These are phyloP conservation scores for Myathropa florea DNA, from an alignment of 2,888 invertebrate species.

Conservation along the genomic window DNA sequence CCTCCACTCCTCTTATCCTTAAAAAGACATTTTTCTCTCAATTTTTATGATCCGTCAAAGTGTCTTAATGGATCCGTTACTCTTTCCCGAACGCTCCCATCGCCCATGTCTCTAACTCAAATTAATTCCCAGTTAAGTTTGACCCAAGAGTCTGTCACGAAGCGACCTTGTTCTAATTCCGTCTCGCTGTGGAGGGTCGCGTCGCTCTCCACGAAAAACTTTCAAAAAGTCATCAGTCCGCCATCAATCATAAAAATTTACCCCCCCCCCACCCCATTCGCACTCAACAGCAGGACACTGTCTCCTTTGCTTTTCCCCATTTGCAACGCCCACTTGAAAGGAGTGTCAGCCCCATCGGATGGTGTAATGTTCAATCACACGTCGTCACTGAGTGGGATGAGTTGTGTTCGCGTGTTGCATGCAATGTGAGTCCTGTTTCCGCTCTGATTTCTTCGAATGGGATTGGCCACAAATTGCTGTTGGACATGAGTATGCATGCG, in stretches of 20 bases:
- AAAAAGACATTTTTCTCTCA: not conserved
- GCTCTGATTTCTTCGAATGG: not conserved
- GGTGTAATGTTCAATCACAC: not conserved
- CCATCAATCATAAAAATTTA: constrained; percentile 33
- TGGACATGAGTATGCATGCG: too few species aligned
- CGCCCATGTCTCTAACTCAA: not conserved
- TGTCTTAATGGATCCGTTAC: not conserved
- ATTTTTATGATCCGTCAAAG: not conserved
- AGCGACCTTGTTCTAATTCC: not conserved
- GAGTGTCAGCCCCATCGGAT: not conserved
- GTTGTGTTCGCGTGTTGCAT: not conserved
- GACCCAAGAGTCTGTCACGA: not conserved
- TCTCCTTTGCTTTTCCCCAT: not conserved
- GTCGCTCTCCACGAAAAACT: constrained; percentile 1
- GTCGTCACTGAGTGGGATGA: not conserved
- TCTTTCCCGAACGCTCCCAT: not conserved
- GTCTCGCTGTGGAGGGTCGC: not conserved
- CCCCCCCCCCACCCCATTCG: not conserved
- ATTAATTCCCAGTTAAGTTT: not conserved
- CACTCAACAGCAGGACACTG: not conserved
- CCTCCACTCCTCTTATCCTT: too few species aligned
- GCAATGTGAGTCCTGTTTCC: not conserved
- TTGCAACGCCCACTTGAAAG: not conserved
- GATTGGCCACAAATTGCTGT: too few species aligned
- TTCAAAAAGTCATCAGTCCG: constrained; percentile 12